phyloP scores from a whole-genome alignment of 2,113 vertebrate species.

The Sinosuthora webbiana region DNA sequence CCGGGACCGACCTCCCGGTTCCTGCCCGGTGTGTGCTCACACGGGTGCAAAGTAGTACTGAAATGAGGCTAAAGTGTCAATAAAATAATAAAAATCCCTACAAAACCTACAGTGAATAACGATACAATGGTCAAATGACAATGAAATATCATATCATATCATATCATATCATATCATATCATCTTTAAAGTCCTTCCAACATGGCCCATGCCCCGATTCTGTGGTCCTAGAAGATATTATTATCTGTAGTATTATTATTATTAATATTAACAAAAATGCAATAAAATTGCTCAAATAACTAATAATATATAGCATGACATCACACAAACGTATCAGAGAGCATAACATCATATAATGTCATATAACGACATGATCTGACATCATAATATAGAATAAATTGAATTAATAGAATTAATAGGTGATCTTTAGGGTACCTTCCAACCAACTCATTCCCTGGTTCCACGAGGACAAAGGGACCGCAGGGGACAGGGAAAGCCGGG shows the following conservation, averaged over 20 bases:
- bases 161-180: neutral
- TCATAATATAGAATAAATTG: too few species aligned
- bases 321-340: neutral
- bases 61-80: too few species aligned
- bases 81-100: neutral
- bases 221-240: neutral
- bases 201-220: neutral
- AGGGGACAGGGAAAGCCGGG: neutral
- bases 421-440: neutral
- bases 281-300: neutral
- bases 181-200: neutral
- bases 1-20: fast-evolving
- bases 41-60: fast-evolving
- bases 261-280: neutral
- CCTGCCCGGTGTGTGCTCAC: neutral
- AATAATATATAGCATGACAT: neutral
- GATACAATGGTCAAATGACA: neutral
- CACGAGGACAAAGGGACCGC: fast-evolving
- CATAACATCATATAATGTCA: too few species aligned
- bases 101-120: fast-evolving
- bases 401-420: neutral
- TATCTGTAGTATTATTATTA: neutral
- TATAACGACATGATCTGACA: too few species aligned
- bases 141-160: too few species aligned
- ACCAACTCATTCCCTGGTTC: too few species aligned